Evolutionary conservation across 2,888 invertebrate genomes (phyloP).

Genomic region (Coenonympha glycerion): DNA sequence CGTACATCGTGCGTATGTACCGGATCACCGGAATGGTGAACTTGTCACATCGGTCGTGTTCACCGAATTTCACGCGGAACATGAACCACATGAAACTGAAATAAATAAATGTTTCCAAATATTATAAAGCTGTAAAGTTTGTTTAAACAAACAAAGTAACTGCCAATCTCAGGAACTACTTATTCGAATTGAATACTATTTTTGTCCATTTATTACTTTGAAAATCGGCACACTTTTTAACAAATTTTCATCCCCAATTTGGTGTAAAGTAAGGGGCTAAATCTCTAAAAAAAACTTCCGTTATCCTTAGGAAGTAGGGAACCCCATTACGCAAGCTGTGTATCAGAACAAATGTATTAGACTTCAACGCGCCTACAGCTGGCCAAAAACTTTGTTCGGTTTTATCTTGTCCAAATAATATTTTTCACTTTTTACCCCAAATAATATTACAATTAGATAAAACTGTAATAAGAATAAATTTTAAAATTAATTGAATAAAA

Average conservation of each 20-base stretch:
- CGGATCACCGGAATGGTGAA: conserved; percentile 81
- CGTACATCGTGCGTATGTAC: conserved; percentile 81
- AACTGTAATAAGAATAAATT: background rate
- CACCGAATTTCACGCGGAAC: conserved; percentile 90
- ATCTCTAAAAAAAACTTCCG: no score
- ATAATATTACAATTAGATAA: no score
- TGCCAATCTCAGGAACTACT: no score
- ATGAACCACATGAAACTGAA: conserved; percentile 91
- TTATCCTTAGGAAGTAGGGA: no score
- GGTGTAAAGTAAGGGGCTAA: no score
- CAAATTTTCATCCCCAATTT: no score
- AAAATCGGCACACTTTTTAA: no score
- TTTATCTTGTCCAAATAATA: background rate
- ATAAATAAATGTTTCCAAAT: background rate
- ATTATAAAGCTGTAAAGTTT: background rate
- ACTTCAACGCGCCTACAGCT: background rate
- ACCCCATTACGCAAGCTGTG: no score
- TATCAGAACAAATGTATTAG: background rate
- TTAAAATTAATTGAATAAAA: background rate
- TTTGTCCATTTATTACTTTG: no score
- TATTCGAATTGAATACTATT: no score
- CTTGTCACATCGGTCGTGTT: conserved; percentile 86
- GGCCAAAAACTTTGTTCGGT: background rate
- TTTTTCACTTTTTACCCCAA: no score
- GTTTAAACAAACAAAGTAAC: background rate